A percentile compares a stretch with the other conserved stretches of the same genome.
Evolutionary conservation across 1,140 invertebrate genomes (phyloP).

Genomic region (Mycetomoellerius zeteki): DNA sequence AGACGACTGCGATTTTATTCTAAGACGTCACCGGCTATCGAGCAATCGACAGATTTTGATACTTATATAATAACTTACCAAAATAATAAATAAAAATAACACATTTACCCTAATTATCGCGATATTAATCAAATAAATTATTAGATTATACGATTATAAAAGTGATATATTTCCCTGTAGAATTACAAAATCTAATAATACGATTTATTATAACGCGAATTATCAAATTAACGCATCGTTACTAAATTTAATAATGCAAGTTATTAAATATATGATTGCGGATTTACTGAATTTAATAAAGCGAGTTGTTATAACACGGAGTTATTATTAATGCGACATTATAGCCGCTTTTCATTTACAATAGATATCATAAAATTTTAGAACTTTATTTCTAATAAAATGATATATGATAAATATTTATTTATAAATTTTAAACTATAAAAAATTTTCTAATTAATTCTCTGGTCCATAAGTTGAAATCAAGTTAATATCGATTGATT

Average conservation of each 20-base stretch:
- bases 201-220: conserved; percentile 43
- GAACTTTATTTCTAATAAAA: conserved; percentile 27
- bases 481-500: too few species aligned
- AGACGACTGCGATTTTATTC: conserved; percentile 57
- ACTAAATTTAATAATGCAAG: conserved; percentile 59
- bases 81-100: not conserved
- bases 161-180: conserved; percentile 12
- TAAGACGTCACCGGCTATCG: conserved; percentile 48
- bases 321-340: conserved; percentile 56
- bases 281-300: conserved; percentile 58
- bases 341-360: conserved; percentile 27
- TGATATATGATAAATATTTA: conserved; percentile 5
- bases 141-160: conserved; percentile 30
- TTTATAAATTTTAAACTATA: not conserved
- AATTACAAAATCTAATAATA: conserved; percentile 59
- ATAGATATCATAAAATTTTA: conserved; percentile 36
- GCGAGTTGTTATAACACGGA: conserved; percentile 42
- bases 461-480: too few species aligned
- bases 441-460: not conserved
- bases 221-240: conserved; percentile 57
- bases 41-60: conserved; percentile 22
- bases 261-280: conserved; percentile 57
- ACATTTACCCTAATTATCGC: not conserved
- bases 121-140: conserved; percentile 25
- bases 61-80: not conserved